A percentile compares a stretch with the other conserved stretches of the same genome.
Evolutionary conservation across 2,113 vertebrate genomes (phyloP).

Genomic region (Vulpes vulpes): DNA sequence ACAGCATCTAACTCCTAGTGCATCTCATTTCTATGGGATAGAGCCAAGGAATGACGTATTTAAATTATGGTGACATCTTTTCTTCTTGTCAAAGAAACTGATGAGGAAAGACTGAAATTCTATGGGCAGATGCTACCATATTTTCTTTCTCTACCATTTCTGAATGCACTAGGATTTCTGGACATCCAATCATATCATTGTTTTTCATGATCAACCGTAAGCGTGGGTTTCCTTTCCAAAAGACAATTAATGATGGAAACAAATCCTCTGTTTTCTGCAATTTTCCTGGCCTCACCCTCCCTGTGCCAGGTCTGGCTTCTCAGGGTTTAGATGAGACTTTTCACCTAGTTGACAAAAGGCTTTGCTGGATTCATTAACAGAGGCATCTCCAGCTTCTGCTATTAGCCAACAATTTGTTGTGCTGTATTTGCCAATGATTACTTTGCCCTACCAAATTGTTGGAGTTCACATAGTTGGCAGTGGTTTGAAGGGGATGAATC

Average conservation of each 20-base stretch:
- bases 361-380: neutral
- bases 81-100: constrained; percentile 30
- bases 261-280: neutral
- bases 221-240: neutral
- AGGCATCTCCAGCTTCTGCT: constrained; percentile 61
- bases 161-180: neutral
- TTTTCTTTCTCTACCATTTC: neutral
- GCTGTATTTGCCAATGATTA: constrained; percentile 62
- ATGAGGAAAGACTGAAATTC: neutral
- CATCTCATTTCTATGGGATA: neutral
- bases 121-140: neutral
- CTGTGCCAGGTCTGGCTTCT: neutral
- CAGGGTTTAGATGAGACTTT: neutral
- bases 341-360: constrained; percentile 28
- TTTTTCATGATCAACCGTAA: neutral
- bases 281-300: neutral
- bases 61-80: neutral
- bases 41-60: neutral
- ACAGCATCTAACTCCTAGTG: neutral
- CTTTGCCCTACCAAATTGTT: constrained; percentile 46
- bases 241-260: neutral
- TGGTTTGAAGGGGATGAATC: constrained; percentile 51
- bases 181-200: neutral
- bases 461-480: constrained; percentile 62
- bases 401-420: constrained; percentile 68